Conservation (phyloP, 2,888 invertebrate species). For the Yponomeuta evonymella region DNA sequence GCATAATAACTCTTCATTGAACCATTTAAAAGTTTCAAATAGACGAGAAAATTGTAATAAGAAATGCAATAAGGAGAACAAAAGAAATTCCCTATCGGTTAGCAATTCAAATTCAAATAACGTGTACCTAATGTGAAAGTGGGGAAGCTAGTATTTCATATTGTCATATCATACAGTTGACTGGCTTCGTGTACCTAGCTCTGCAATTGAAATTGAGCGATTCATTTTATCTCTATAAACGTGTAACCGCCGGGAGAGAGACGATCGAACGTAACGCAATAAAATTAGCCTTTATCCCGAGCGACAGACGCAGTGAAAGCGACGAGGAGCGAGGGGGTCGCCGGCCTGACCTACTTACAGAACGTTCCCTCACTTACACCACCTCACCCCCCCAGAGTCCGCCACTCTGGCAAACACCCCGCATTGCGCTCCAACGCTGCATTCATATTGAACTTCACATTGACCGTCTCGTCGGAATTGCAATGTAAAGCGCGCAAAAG, state of each 20-base stretch:
- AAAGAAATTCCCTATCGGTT: too few relatives aligned
- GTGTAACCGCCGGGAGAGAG: conserved; percentile 42
- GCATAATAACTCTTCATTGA: not conserved
- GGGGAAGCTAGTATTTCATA: not conserved
- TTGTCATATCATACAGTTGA: not conserved
- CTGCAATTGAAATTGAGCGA: conserved; percentile 20
- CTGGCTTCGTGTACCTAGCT: not conserved
- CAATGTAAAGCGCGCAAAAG: conserved; percentile 46
- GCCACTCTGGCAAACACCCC: conserved; percentile 23
- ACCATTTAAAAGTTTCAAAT: not conserved
- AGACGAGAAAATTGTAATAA: not conserved
- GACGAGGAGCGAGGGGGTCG: conserved; percentile 42
- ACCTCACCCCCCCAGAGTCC: conserved; percentile 33
- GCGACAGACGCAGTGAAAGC: conserved; percentile 54
- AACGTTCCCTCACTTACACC: conserved; percentile 41
- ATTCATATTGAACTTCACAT: conserved; percentile 20
- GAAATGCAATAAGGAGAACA: not conserved
- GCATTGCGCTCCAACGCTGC: conserved; percentile 33
- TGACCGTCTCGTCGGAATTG: conserved; percentile 29
- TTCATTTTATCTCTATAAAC: conserved; percentile 26
- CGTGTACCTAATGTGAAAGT: not conserved
- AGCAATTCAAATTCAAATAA: not conserved
- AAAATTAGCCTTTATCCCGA: conserved; percentile 67
- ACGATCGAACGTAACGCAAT: conserved; percentile 61
- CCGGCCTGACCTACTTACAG: conserved; percentile 51